Base-by-base conservation (phyloP, 2,113 vertebrate species). In the Brachypteracias leptosomus region DNA sequence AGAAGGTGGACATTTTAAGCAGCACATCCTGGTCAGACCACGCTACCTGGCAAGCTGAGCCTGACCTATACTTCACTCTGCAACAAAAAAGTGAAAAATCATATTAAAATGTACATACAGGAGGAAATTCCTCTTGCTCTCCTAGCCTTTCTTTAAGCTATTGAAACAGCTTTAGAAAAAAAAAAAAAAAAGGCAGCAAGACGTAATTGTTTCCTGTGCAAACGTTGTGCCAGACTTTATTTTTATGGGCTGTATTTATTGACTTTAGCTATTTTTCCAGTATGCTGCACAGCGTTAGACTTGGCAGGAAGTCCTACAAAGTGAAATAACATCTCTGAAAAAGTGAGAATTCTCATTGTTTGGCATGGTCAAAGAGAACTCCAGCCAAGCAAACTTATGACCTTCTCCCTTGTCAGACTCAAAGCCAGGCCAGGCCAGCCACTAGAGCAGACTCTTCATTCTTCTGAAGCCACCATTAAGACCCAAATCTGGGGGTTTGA, bases 241-340 rank as follows among this genome's bases (percentile, higher is more conserved):
- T 96, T 96, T 97, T 96, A 96, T 85, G 90, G 88, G 93, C 90
- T 94, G 76, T 93, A 90, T 95, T 96, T 96, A 97, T 96, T 95
- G 95, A 97, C 95, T 95, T 95, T 88, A 87, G 93, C 88, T 92
- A 61, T 97, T 96, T 96, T 96, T 95, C 92, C 95, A 96, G 92
- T 40, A 65, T 49, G 90, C 92, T 93, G 88, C 80, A 85, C 90
- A 90, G 96, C 19, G 33, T 94, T 94, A 87, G 85, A 84, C 83
- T 95, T 96, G 96, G 96, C 96, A 95, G 85, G 92, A 68, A 92
- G 61, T 89, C 83, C 70, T 76, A 49, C 47, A 13, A 84, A 96
- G 73, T 70, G 93, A 94, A 94, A 95, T 87, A 96, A 96, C 92
- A 95, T 90, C 80, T 62, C 76, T 49, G 57, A 87, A 95, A 95